Percentiles rank a stretch among this genome's conserved stretches.
These are phyloP conservation scores for Ligdia adustata DNA, from an alignment of 2,888 invertebrate species.

Conservation along the genomic window DNA sequence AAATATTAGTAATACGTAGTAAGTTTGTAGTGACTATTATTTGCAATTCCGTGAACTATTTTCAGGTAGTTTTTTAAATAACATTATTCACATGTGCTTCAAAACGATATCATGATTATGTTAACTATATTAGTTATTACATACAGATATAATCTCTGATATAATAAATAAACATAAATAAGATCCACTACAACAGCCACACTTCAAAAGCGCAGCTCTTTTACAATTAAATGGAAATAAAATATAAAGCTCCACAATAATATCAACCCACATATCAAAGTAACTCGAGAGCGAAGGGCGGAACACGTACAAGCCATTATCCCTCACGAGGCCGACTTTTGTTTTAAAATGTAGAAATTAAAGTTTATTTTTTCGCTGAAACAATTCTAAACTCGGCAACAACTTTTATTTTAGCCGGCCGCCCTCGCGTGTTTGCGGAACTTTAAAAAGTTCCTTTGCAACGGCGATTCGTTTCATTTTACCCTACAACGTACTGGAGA, in stretches of 20 bases:
- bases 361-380: constrained; percentile 77
- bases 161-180: background rate
- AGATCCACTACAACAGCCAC: constrained; percentile 3
- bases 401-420: constrained; percentile 80
- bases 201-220: constrained; percentile 23
- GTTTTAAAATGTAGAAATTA: constrained; percentile 81
- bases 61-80: too few relatives aligned
- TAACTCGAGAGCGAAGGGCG: constrained; percentile 41
- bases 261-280: constrained; percentile 34
- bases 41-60: too few relatives aligned
- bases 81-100: too few relatives aligned
- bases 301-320: constrained; percentile 76
- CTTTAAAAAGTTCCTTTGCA: constrained; percentile 77
- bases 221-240: too few relatives aligned
- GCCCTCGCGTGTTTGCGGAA: constrained; percentile 79
- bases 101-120: too few relatives aligned
- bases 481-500: constrained; percentile 56
- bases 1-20: too few relatives aligned
- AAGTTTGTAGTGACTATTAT: too few relatives aligned
- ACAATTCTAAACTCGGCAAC: constrained; percentile 77
- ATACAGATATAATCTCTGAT: too few relatives aligned
- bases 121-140: too few relatives aligned
- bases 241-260: too few relatives aligned
- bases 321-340: constrained; percentile 66
- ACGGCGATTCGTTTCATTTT: constrained; percentile 67